Base-by-base conservation (phyloP, 92 coral and sea anemone species). In the Nematostella vectensis region DNA sequence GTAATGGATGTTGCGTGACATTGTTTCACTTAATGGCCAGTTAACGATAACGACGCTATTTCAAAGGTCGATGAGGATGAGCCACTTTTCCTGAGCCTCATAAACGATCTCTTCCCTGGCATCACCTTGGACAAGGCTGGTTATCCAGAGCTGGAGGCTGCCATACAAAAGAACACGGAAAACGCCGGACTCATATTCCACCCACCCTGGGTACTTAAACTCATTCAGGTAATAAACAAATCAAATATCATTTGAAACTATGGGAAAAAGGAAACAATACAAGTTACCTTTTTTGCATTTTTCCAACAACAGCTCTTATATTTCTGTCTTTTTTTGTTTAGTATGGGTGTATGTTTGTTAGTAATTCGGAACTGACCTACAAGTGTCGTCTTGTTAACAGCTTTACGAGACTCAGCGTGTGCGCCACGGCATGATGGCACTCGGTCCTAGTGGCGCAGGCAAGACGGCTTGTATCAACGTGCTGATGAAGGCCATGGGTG, bases 401-500 rank as follows among this genome's bases (percentile, higher is more conserved):
- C 51, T 85, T 43, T 85, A 65, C 63, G 94, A 84, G 61, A 84
- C 94, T 1, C 94, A 84, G 67, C 94, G 87, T 21, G 94, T 84
- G 20, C 95, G 95, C 17, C 95, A 85, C 54, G 95, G 95, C 16
- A 85, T 85, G 95, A 85, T 85, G 95, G 67, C 95, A 39, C 68
- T 85, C 2, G 95, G 95, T 1, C 95, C 95, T 12, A 85, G 95
- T 29, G 95, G 95, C 54, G 95, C 95, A 2, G 95, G 95, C 19
- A 85, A 85, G 61, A 70, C 83, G 28, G 60, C 81, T 18, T 85
- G 95, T 55, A 85, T 85, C 21, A 80, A 63, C 71, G 79, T 65
- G 15, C 51, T 85, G 17, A 85, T 85, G 95, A 85, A 85, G 58
- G 95, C 95, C 63, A 85, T 85, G 95, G 95, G 95, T 0, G 95